phyloP scores from a whole-genome alignment of 2,797 vertebrate genomes.

The Hippocampus kuda region DNA sequence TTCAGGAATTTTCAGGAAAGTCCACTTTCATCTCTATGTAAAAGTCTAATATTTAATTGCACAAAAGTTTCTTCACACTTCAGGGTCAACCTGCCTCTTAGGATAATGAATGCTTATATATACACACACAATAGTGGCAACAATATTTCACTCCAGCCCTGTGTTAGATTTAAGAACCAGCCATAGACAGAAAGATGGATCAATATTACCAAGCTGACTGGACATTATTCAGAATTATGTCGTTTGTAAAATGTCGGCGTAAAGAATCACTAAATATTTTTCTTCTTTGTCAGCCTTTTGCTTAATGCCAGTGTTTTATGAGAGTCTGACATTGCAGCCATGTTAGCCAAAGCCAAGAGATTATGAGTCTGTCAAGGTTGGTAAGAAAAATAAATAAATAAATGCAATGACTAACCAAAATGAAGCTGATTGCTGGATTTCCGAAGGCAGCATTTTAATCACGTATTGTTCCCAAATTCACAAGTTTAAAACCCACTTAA shows the following conservation, averaged over 20 bases:
- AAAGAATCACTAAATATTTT: conserved; percentile 5
- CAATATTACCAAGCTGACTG: conserved; percentile 7
- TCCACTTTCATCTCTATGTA: neutral
- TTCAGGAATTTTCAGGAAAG: too few relatives aligned
- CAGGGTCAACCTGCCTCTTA: conserved; percentile 1
- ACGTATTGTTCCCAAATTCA: neutral
- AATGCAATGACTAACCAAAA: neutral
- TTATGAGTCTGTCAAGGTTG: conserved; percentile 2
- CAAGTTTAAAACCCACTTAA: neutral
- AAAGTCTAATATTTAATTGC: neutral
- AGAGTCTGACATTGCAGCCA: conserved; percentile 1
- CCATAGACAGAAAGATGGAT: conserved; percentile 4
- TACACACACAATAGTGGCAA: conserved; percentile 3
- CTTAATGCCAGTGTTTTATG: neutral
- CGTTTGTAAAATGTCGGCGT: conserved; percentile 1
- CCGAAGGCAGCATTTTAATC: neutral
- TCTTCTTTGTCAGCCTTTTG: conserved; percentile 4
- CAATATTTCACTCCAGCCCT: conserved; percentile 2
- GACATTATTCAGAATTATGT: conserved; percentile 5
- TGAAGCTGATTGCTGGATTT: neutral
- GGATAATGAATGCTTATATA: conserved; percentile 1
- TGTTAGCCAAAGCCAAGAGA: neutral
- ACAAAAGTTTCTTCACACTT: neutral
- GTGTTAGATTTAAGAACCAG: conserved; percentile 2
- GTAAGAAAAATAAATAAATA: neutral